Evolutionary conservation across 2,113 vertebrate genomes (phyloP).

Genomic region (Chaetops frenatus): DNA sequence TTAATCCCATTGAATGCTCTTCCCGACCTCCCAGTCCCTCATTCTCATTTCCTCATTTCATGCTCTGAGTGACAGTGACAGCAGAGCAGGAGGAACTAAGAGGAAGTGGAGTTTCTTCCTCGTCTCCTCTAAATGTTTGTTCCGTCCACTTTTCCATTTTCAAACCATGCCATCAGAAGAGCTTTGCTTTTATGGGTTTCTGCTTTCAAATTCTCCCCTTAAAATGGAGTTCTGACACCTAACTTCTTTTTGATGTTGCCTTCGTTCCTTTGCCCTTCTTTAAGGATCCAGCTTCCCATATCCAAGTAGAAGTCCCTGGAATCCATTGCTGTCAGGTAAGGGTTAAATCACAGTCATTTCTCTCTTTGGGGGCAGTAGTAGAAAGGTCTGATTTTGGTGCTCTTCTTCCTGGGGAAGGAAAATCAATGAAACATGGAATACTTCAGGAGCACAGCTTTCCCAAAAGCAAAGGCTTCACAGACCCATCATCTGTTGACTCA

Average conservation of each 20-base stretch:
- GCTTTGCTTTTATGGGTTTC: background rate
- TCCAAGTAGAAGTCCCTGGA: constrained; percentile 45
- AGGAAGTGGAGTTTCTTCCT: background rate
- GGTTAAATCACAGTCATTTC: background rate
- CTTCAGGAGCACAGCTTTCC: background rate
- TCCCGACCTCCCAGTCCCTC: background rate
- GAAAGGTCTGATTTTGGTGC: background rate
- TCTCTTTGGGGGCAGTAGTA: background rate
- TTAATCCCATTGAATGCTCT: background rate
- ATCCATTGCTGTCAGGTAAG: constrained; percentile 53
- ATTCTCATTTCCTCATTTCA: background rate
- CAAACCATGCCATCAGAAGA: background rate
- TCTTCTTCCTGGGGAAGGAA: background rate
- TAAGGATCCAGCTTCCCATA: constrained; percentile 53
- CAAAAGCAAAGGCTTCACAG: background rate
- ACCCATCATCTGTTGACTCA: background rate
- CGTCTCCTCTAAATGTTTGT: background rate
- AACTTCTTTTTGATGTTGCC: constrained; percentile 49
- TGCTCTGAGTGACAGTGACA: background rate
- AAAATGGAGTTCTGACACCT: constrained; percentile 15
- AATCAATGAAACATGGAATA: background rate
- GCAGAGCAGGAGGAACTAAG: background rate
- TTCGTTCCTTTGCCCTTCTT: constrained; percentile 29
- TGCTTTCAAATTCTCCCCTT: background rate
- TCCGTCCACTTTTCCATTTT: background rate